A percentile compares a stretch with the other conserved stretches of the same genome.
Evolutionary conservation across 2,888 invertebrate species (phyloP).

Genomic region (Cetonia aurata): DNA sequence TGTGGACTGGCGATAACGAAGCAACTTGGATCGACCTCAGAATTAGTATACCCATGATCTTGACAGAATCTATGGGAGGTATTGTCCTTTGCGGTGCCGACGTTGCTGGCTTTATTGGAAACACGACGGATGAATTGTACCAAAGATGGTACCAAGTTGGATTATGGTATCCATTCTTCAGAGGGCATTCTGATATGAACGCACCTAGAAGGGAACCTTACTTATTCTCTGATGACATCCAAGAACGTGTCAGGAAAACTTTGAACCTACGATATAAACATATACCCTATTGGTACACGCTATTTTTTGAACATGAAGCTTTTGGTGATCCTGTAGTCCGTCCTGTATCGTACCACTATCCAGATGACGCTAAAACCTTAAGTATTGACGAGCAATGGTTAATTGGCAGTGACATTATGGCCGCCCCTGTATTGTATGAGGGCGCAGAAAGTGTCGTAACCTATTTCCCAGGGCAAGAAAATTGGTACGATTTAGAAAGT

Average conservation of each 20-base stretch:
- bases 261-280: conserved; percentile 85
- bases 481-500: conserved; percentile 55
- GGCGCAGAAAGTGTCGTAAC: conserved; percentile 80
- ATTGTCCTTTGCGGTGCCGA: conserved; percentile 95
- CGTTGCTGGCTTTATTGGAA: conserved; percentile 96
- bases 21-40: conserved; percentile 87
- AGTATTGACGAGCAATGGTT: conserved; percentile 85
- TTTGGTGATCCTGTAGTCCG: conserved; percentile 89
- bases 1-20: conserved; percentile 98
- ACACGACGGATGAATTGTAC: conserved; percentile 90
- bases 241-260: conserved; percentile 65
- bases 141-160: conserved; percentile 81
- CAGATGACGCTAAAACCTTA: conserved; percentile 80
- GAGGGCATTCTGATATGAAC: conserved; percentile 95
- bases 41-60: conserved; percentile 88
- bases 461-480: conserved; percentile 84
- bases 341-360: conserved; percentile 91
- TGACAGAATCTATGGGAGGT: conserved; percentile 86
- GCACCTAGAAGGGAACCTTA: conserved; percentile 96
- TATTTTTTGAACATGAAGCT: conserved; percentile 88
- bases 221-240: conserved; percentile 82
- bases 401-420: conserved; percentile 83
- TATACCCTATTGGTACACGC: conserved; percentile 89
- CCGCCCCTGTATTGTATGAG: conserved; percentile 85
- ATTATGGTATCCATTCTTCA: conserved; percentile 93